Evolutionary conservation across 2,113 vertebrate species (phyloP).

Genomic region (Pyxicephalus adspersus): DNA sequence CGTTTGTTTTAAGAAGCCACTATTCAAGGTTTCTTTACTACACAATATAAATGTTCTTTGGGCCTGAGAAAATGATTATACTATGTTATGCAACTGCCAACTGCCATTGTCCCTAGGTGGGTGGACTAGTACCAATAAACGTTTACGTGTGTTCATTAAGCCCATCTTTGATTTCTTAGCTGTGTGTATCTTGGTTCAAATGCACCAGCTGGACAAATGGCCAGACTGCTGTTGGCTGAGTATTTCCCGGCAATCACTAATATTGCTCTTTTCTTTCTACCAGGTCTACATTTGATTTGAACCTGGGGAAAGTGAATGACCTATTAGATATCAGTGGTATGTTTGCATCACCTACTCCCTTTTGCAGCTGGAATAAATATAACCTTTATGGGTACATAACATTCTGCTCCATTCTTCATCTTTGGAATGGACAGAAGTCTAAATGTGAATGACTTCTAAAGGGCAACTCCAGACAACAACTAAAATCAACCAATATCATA

Average conservation of each 20-base stretch:
- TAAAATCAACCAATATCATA: too few species aligned
- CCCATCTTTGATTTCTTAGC: not conserved
- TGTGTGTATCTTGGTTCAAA: not conserved
- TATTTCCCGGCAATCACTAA: not conserved
- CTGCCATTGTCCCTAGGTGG: too few species aligned
- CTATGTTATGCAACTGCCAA: not conserved
- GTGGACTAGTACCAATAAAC: too few species aligned
- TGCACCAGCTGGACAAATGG: slow-evolving; percentile 2
- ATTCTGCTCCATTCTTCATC: too few species aligned
- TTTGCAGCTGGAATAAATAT: not conserved
- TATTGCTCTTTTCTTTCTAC: not conserved
- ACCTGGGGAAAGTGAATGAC: not conserved
- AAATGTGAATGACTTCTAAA: too few species aligned
- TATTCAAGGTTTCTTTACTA: too few species aligned
- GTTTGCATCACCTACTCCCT: not conserved
- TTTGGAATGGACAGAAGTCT: too few species aligned
- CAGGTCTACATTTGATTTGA: not conserved
- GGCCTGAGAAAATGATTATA: too few species aligned
- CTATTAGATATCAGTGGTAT: too few species aligned
- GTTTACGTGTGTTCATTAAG: not conserved
- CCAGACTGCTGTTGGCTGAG: not conserved
- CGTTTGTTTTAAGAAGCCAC: too few species aligned
- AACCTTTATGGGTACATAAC: not conserved
- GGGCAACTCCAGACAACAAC: too few species aligned
- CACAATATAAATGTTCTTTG: too few species aligned